Base-by-base conservation (phyloP, 2,113 vertebrate species). In the Mugil cephalus region DNA sequence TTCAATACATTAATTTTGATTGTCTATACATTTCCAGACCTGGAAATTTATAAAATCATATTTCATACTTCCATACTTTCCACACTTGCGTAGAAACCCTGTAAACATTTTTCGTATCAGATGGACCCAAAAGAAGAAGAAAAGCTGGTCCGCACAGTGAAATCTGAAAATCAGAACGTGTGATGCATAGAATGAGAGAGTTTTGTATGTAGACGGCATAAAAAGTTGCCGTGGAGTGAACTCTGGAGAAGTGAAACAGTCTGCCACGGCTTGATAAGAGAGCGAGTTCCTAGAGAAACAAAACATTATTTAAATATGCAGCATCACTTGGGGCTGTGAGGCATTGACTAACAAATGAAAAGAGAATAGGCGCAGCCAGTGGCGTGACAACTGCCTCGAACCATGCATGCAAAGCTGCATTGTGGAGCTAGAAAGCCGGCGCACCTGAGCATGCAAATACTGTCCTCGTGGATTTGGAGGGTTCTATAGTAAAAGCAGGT, bases 321-420 rank as follows among this genome's bases (percentile, higher is more conserved):
- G 42, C 0, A 48, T 83, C 58, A 63, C 75, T 77, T 6, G n/a
- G 36, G 65, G 87, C 77, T n/a, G 75, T 72, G 82, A 87, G 85
- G 75, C 84, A 82, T 66, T 77, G 86, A 79, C 84, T 68, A 42
- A 67, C 81, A 89, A 87, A 91, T 84, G 66, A 77, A 80, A 85
- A 86, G 76, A 72, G 76, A 83, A 87, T 75, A 83, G 82, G 45
- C 15, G 51, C 69, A 24, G 81, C 58, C 66, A 56, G 42, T 64
- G 63, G 60, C 43, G 51, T 58, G 81, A 76, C 78, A 70, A 73
- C 48, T 24, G 73, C 42, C 39, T 45, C 35, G 35, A 61, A 63
- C 38, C 9, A 8, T 45, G 18, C 35, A 74, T 83, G 84, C 70
- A 90, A 89, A 91, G 62, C 30, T 47, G 15, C n/a, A 21, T 39